Conservation (phyloP, 1,140 invertebrate species). For the Geopemphigus sp. region DNA sequence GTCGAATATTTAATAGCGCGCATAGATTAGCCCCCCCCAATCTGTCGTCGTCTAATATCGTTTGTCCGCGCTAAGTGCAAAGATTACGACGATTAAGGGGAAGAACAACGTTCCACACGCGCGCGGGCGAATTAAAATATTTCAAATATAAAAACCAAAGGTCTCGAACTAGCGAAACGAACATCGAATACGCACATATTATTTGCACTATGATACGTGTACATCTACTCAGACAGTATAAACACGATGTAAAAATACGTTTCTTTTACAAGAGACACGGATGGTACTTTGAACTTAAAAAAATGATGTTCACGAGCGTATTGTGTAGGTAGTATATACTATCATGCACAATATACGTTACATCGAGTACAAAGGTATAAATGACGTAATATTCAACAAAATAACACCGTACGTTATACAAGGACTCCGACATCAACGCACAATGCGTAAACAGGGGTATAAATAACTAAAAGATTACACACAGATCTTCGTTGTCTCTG, state of each 20-base stretch:
- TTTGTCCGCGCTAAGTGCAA: too few relatives aligned
- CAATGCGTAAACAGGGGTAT: background rate
- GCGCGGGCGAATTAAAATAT: background rate
- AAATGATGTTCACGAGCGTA: background rate
- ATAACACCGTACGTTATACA: background rate
- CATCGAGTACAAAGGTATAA: background rate
- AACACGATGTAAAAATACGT: background rate
- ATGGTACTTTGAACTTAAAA: slow-evolving; percentile 12
- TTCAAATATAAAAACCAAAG: background rate
- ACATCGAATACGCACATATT: background rate
- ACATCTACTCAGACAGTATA: background rate
- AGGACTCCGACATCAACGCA: background rate
- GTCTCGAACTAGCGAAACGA: background rate
- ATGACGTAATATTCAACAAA: slow-evolving; percentile 9
- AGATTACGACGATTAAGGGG: too few relatives aligned
- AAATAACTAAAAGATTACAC: background rate
- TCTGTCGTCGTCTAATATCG: too few relatives aligned
- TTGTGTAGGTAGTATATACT: background rate
- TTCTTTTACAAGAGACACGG: background rate
- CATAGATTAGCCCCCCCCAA: too few relatives aligned
- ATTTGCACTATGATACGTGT: background rate
- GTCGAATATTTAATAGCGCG: background rate
- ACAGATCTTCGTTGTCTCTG: too few relatives aligned
- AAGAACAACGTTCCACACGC: too few relatives aligned
- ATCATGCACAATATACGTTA: background rate